These are phyloP conservation scores for Albula goreensis DNA, from an alignment of 2,113 vertebrate species.

Conservation along the genomic window DNA sequence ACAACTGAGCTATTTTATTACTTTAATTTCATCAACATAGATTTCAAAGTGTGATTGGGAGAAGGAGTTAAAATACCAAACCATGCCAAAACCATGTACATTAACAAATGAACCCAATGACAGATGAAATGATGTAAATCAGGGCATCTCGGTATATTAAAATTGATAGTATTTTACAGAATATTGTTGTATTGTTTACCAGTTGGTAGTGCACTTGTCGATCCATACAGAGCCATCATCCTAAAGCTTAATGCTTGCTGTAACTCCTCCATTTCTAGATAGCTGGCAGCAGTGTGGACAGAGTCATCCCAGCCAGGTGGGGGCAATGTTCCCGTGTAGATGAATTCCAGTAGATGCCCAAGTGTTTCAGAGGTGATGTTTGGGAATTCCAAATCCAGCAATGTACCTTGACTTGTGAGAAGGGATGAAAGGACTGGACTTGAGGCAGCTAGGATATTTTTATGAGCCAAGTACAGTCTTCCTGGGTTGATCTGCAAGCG, in stretches of 20 bases:
- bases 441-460: conserved; percentile 65
- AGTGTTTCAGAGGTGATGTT: conserved; percentile 56
- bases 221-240: not conserved
- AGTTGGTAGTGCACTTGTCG: conserved; percentile 8
- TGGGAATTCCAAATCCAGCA: conserved; percentile 61
- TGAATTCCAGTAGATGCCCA: conserved; percentile 60
- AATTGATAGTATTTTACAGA: no score
- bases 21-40: no score
- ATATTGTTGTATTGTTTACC: not conserved
- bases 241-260: conserved; percentile 47
- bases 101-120: no score
- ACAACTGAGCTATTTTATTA: no score
- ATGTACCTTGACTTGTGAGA: conserved; percentile 50
- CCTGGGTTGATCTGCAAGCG: conserved; percentile 44
- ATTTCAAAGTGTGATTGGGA: no score
- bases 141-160: no score
- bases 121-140: no score
- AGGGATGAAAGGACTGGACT: conserved; percentile 66
- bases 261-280: conserved; percentile 65
- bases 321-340: conserved; percentile 63
- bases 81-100: no score
- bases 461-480: conserved; percentile 57
- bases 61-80: no score
- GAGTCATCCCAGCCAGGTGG: conserved; percentile 43
- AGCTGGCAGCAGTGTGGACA: conserved; percentile 55